Base-by-base conservation (phyloP, 1,140 invertebrate species). In the Drosophila ficusphila region DNA sequence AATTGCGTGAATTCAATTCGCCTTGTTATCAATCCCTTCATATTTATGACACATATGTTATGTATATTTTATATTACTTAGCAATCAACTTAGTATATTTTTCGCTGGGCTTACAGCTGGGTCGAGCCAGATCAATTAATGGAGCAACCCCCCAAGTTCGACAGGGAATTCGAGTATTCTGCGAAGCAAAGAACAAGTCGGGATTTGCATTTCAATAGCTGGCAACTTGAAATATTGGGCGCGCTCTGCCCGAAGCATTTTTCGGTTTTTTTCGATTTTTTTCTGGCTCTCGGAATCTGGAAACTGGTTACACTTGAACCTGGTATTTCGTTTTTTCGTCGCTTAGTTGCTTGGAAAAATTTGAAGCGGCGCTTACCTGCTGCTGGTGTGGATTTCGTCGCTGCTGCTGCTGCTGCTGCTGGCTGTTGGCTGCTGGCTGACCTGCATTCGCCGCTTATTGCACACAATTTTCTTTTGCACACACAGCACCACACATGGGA, bases 241-340 rank as follows among this genome's bases (percentile, higher is more conserved):
- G 71, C 33, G 33, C 56, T 42, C 47, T 36, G 65, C 48, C 67
- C 39, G 65, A 48, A 60, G 60, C 41, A 39, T 49, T 71, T 54
- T 36, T 44, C 14, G 16, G 16, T 33, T 53, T 54, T 27, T 49
- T 52, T 4, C 12, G 4, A 14, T 23, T 61, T 46, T 53, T 33
- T 38, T 33, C 39, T 25, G 4, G n/a, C n/a, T n/a, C 14, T 64
- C 23, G 58, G 52, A 72, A 65, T 53, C 60, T 71, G 77, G 76
- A 72, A 86, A 86, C 81, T 86, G 81, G 81, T 86, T 86, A 82
- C 82, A 86, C 81, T 86, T 86, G 82, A 86, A 86, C 82, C 81
- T 86, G 81, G 64, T 58, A 54, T 58, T 54, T 58, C 29, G 14
- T 25, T 29, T 67, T 12, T 27, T 53, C 14, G 16, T 52, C n/a